Percentiles rank a stretch among this genome's conserved stretches.
These are phyloP conservation scores for Phoeniculus purpureus DNA, from an alignment of 2,797 vertebrate species.

Conservation along the genomic window DNA sequence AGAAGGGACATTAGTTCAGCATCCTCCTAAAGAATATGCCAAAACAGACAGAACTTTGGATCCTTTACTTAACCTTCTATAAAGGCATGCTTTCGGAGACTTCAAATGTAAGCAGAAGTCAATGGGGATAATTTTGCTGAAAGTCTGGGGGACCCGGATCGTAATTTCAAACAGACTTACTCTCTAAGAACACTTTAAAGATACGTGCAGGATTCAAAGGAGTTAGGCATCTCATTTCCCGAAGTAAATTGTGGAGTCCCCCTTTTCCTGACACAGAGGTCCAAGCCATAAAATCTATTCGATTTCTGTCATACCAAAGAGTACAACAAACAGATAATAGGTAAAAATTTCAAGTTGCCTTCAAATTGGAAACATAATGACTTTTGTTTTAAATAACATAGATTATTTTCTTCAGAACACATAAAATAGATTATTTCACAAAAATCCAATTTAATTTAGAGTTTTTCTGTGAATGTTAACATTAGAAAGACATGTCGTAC, in stretches of 20 bases:
- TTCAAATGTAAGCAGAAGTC: not conserved
- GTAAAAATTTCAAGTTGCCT: not conserved
- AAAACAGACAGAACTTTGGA: conserved; percentile 9
- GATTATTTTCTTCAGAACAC: not conserved
- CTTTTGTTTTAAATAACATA: not conserved
- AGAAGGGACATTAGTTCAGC: conserved; percentile 33
- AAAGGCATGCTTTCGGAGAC: not conserved
- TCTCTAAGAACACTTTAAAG: not conserved
- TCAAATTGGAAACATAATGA: not conserved
- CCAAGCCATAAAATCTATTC: not conserved
- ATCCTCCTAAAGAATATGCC: conserved; percentile 7
- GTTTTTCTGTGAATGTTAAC: not conserved
- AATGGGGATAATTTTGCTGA: not conserved
- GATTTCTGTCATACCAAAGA: not conserved
- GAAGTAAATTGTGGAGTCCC: not conserved
- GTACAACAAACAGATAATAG: not conserved
- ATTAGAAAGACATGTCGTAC: not conserved
- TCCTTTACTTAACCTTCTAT: conserved; percentile 39
- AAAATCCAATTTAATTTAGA: not conserved
- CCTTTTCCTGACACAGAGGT: not conserved
- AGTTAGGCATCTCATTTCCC: not conserved
- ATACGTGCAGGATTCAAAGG: not conserved
- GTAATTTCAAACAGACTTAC: not conserved
- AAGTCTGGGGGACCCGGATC: not conserved
- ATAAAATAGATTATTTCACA: not conserved